Percentiles rank a stretch among this genome's conserved stretches.
Conservation (phyloP, 2,888 invertebrate species). For the Melanophora roralis region DNA sequence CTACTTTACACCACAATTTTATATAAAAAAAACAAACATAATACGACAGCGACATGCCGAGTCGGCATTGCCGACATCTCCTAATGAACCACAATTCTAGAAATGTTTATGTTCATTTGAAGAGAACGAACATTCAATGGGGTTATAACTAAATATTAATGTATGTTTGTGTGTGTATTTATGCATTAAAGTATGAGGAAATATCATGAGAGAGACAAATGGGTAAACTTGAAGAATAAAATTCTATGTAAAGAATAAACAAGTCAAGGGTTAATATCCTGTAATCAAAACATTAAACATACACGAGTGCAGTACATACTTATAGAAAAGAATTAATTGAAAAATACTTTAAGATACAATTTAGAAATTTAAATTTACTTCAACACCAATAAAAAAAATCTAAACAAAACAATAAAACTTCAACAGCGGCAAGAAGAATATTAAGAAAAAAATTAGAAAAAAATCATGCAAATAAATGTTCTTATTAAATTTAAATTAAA, state of each 20-base stretch:
- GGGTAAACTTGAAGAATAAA: conserved; percentile 42
- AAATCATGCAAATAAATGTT: conserved; percentile 36
- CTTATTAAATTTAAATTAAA: conserved; percentile 56
- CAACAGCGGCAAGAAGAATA: background rate
- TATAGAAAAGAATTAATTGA: background rate
- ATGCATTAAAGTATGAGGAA: background rate
- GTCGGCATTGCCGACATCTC: conserved; percentile 10
- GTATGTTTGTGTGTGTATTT: background rate
- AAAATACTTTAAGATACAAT: conserved; percentile 3
- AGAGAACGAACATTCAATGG: conserved; percentile 17
- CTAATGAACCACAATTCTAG: conserved; percentile 43
- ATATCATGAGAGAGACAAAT: conserved; percentile 26
- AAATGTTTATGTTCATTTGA: conserved; percentile 6
- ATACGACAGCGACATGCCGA: conserved; percentile 8
- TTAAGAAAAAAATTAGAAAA: background rate
- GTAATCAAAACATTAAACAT: conserved; percentile 64
- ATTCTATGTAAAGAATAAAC: conserved; percentile 24
- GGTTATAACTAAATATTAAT: no score
- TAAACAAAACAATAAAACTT: conserved; percentile 1
- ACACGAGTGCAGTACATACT: background rate
- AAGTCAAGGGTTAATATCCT: conserved; percentile 65
- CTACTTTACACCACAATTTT: conserved; percentile 7
- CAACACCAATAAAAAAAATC: background rate
- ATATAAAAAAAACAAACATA: background rate
- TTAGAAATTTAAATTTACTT: conserved; percentile 29